Evolutionary conservation across 2,113 vertebrate genomes (phyloP).

Genomic region (Ptychochromis oligacanthus): DNA sequence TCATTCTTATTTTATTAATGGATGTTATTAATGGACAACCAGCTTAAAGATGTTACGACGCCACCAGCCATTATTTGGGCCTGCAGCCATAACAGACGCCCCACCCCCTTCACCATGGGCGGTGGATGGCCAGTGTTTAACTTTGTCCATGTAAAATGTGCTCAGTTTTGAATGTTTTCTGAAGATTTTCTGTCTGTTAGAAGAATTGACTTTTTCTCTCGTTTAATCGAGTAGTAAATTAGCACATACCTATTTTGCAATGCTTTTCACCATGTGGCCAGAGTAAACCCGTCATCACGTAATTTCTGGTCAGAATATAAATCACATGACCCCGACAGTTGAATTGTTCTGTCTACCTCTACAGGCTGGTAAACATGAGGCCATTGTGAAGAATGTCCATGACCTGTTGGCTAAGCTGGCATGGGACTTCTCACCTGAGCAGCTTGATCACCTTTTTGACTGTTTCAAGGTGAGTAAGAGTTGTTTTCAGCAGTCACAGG

Average conservation of each 20-base stretch:
- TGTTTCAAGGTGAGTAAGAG: slow-evolving; percentile 92
- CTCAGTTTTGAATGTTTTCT: too few species aligned
- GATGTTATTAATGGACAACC: too few species aligned
- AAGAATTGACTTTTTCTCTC: not conserved
- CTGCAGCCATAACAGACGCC: too few species aligned
- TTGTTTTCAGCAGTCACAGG: not conserved
- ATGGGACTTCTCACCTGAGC: slow-evolving; percentile 99
- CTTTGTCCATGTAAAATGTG: too few species aligned
- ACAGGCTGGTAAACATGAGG: slow-evolving; percentile 98
- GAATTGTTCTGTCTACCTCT: slow-evolving; percentile 18
- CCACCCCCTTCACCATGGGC: too few species aligned
- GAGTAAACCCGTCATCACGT: not conserved
- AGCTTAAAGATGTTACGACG: too few species aligned
- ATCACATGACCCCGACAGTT: not conserved
- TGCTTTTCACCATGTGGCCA: not conserved
- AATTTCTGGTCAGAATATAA: not conserved
- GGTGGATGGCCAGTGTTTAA: too few species aligned
- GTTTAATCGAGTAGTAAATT: not conserved
- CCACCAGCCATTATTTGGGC: too few species aligned
- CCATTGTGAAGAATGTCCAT: slow-evolving; percentile 99
- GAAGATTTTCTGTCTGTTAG: too few species aligned
- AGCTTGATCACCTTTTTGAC: slow-evolving; percentile 98
- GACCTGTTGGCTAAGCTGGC: slow-evolving; percentile 97
- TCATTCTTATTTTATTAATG: too few species aligned
- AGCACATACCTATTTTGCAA: too few species aligned